Conservation (phyloP, 1,140 invertebrate genomes). For the Drosophila bocki region DNA sequence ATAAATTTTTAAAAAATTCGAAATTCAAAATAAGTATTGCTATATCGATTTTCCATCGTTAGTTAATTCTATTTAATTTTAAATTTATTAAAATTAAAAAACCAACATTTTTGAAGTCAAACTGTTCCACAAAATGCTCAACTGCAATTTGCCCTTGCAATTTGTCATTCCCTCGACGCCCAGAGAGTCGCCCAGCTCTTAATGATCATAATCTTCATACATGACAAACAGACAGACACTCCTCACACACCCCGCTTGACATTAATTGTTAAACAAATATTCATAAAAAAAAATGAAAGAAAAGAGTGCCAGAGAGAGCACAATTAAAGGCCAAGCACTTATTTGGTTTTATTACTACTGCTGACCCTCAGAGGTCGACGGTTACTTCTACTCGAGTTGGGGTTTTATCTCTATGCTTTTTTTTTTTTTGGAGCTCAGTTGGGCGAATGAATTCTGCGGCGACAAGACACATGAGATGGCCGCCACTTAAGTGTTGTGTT, state of each 20-base stretch:
- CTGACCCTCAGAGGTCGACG: conserved; percentile 37
- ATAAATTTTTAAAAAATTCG: too few relatives aligned
- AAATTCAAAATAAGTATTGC: background rate
- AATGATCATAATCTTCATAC: conserved; percentile 58
- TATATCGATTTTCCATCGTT: background rate
- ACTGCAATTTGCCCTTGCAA: conserved; percentile 48
- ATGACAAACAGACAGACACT: conserved; percentile 19
- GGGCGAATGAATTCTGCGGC: conserved; percentile 20
- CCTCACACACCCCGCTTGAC: conserved; percentile 11
- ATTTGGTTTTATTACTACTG: conserved; percentile 44
- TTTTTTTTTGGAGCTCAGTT: conserved; percentile 22
- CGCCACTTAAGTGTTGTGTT: conserved; percentile 35
- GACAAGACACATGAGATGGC: conserved; percentile 29
- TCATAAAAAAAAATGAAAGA: conserved; percentile 19
- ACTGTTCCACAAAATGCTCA: conserved; percentile 16
- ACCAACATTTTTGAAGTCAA: background rate
- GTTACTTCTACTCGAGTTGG: conserved; percentile 20
- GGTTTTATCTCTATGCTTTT: conserved; percentile 10
- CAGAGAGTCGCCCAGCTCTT: conserved; percentile 41
- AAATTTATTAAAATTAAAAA: background rate
- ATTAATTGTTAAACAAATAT: conserved; percentile 64
- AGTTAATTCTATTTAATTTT: background rate
- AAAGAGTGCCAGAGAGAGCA: conserved; percentile 7
- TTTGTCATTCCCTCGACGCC: conserved; percentile 55
- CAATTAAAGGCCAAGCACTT: conserved; percentile 55